Conservation (phyloP, 2,113 vertebrate species). For the Bubalus kerabau region DNA sequence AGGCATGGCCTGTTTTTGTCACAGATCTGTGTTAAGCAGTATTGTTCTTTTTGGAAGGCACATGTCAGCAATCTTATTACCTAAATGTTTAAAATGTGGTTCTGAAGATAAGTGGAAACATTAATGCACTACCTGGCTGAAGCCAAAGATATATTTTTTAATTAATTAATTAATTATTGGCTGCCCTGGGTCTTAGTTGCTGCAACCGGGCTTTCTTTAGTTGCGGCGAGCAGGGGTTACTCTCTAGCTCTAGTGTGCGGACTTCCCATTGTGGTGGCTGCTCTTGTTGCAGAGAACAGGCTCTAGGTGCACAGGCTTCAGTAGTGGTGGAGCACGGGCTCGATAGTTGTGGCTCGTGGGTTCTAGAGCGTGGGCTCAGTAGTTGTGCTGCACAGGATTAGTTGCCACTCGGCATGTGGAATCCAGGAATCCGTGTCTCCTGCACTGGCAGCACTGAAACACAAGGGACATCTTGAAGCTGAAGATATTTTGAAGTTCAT, state of each 20-base stretch:
- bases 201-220: background rate
- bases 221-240: background rate
- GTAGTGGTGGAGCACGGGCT: background rate
- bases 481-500: background rate
- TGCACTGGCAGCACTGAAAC: background rate
- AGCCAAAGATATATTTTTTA: background rate
- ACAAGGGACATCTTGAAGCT: background rate
- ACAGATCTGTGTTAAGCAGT: background rate
- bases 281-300: background rate
- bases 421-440: background rate
- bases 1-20: slow-evolving; percentile 11
- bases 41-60: slow-evolving; percentile 57
- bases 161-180: background rate
- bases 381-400: background rate
- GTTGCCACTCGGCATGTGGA: background rate
- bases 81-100: background rate
- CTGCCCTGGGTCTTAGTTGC: background rate
- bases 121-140: background rate
- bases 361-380: background rate
- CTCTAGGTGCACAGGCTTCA: background rate
- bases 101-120: background rate
- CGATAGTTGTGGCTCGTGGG: background rate
- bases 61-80: background rate
- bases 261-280: background rate
- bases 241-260: background rate